Conservation (phyloP, 2,888 invertebrate genomes). For the Tetrapedia diversipes region DNA sequence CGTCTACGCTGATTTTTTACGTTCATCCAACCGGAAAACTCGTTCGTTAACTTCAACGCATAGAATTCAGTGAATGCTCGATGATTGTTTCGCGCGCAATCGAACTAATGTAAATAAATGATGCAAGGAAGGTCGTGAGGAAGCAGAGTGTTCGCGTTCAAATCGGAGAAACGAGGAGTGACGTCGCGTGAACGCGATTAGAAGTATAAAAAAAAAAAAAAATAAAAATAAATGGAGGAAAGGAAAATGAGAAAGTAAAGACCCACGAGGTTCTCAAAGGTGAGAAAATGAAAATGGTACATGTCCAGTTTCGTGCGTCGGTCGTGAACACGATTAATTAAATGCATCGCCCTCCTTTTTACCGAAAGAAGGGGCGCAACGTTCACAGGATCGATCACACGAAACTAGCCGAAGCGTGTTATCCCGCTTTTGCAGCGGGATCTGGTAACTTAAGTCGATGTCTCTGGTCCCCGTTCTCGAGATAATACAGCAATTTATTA, state of each 20-base stretch:
- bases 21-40: slow-evolving; percentile 4
- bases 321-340: slow-evolving; percentile 15
- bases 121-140: background rate
- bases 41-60: slow-evolving; percentile 3
- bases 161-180: background rate
- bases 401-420: slow-evolving; percentile 41
- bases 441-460: slow-evolving; percentile 65
- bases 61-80: background rate
- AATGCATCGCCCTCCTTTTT: slow-evolving; percentile 32
- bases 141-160: background rate
- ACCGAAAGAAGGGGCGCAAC: slow-evolving; percentile 20
- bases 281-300: slow-evolving; percentile 19
- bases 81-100: slow-evolving; percentile 6
- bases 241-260: slow-evolving; percentile 18
- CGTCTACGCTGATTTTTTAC: slow-evolving; percentile 6
- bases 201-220: background rate
- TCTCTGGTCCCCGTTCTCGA: slow-evolving; percentile 63
- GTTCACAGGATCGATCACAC: slow-evolving; percentile 21
- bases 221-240: background rate
- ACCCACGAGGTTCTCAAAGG: slow-evolving; percentile 19
- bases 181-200: no score
- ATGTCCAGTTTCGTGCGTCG: slow-evolving; percentile 31
- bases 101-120: background rate
- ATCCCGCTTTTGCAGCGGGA: slow-evolving; percentile 26
- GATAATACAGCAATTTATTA: slow-evolving; percentile 53